Conservation (phyloP, 2,113 vertebrate genomes). For the Pseudorhombus dupliciocellatus region DNA sequence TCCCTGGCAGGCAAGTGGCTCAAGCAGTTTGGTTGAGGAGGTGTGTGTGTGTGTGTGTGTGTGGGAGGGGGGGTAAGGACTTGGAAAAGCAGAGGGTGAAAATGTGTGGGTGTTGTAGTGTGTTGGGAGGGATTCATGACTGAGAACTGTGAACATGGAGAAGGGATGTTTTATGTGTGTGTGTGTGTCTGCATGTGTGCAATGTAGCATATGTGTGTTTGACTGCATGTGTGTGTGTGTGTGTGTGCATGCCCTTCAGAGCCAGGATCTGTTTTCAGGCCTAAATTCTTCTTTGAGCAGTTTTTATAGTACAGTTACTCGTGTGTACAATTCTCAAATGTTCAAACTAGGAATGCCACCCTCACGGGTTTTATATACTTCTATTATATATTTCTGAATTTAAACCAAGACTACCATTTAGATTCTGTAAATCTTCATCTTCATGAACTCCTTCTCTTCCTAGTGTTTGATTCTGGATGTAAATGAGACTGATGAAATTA, state of each 20-base stretch:
- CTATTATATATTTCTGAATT: no score
- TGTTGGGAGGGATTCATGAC: conserved; percentile 50
- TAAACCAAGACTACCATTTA: no score
- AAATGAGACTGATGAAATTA: no score
- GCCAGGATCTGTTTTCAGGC: neutral
- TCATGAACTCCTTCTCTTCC: no score
- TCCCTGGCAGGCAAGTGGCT: conserved; percentile 84
- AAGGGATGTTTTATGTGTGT: conserved; percentile 30
- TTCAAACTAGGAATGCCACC: no score
- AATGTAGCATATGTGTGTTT: conserved; percentile 38
- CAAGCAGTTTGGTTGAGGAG: conserved; percentile 73
- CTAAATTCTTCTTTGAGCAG: neutral
- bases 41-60: conserved; percentile 64
- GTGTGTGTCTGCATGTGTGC: conserved; percentile 16
- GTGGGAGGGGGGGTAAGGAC: conserved; percentile 26
- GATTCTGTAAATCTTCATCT: no score
- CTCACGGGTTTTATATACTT: no score
- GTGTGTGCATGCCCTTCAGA: neutral
- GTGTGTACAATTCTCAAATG: neutral
- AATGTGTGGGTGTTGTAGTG: conserved; percentile 75
- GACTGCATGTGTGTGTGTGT: neutral
- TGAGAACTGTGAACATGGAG: conserved; percentile 53
- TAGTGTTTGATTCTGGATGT: no score
- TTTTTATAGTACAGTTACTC: neutral
- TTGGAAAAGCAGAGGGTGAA: conserved; percentile 67